A percentile compares a stretch with the other conserved stretches of the same genome.
Evolutionary conservation across 2,797 vertebrate genomes (phyloP).

Genomic region (Acrocephalus scirpaceus): DNA sequence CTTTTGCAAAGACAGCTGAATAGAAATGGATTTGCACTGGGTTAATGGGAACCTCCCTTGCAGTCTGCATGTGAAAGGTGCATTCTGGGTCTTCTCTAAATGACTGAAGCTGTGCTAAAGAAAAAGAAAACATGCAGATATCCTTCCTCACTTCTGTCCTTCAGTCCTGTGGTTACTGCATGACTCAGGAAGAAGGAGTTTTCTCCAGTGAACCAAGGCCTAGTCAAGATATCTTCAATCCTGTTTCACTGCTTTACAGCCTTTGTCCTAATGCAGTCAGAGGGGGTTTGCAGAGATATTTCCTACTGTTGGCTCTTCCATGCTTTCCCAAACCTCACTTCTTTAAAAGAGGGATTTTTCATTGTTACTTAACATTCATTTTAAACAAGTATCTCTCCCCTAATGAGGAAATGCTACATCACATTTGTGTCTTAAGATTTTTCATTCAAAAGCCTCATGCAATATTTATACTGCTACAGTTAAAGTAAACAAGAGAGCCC

Average conservation of each 20-base stretch:
- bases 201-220: background rate
- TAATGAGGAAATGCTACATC: background rate
- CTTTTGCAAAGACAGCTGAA: background rate
- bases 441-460: background rate
- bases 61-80: background rate
- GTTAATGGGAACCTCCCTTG: background rate
- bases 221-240: background rate
- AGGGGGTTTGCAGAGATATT: background rate
- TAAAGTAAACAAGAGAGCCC: background rate
- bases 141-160: background rate
- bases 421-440: background rate
- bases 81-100: background rate
- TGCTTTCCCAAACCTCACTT: background rate
- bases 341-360: background rate
- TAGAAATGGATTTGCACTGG: background rate
- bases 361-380: background rate
- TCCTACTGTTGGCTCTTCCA: background rate
- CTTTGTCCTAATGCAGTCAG: rapidly evolving
- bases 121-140: background rate
- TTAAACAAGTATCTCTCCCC: background rate
- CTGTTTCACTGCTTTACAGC: background rate
- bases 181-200: background rate
- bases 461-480: background rate
- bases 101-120: background rate
- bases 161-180: background rate